Conservation (phyloP, 2,888 invertebrate species). For the Anarsia innoxiella region DNA sequence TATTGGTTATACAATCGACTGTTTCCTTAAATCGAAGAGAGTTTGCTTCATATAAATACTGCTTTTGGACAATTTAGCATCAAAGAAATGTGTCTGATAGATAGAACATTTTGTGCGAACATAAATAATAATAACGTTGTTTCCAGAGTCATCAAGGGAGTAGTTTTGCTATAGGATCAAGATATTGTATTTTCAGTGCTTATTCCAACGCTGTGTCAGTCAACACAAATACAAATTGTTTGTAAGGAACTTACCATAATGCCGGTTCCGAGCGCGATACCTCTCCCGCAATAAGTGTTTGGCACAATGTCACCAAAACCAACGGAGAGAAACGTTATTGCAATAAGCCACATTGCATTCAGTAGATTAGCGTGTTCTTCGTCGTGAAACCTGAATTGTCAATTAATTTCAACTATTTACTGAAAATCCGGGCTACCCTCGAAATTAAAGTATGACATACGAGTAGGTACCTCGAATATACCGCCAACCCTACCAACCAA, state of each 20-base stretch:
- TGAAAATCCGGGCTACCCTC: slow-evolving; percentile 31
- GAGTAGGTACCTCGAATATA: background rate
- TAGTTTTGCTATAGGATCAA: no score
- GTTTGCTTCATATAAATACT: no score
- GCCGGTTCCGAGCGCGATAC: slow-evolving; percentile 99
- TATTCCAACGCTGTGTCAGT: slow-evolving; percentile 38
- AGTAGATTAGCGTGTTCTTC: slow-evolving; percentile 98
- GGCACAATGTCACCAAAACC: slow-evolving; percentile 99
- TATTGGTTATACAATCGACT: no score
- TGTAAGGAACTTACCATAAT: slow-evolving; percentile 93
- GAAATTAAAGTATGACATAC: no score
- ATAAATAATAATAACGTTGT: no score
- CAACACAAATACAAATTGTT: slow-evolving; percentile 58
- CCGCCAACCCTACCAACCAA: slow-evolving; percentile 35
- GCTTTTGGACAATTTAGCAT: no score
- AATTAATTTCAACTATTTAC: slow-evolving; percentile 67
- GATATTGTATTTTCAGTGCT: background rate
- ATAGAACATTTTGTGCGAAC: no score
- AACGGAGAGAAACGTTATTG: slow-evolving; percentile 99
- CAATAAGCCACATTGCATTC: slow-evolving; percentile 99
- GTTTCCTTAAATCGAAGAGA: no score
- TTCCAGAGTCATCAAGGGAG: background rate
- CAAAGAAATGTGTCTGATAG: no score
- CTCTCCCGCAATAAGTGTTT: slow-evolving; percentile 99
- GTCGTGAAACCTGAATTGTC: slow-evolving; percentile 92